Evolutionary conservation across 2,797 vertebrate species (phyloP).

Genomic region (Discoglossus pictus): DNA sequence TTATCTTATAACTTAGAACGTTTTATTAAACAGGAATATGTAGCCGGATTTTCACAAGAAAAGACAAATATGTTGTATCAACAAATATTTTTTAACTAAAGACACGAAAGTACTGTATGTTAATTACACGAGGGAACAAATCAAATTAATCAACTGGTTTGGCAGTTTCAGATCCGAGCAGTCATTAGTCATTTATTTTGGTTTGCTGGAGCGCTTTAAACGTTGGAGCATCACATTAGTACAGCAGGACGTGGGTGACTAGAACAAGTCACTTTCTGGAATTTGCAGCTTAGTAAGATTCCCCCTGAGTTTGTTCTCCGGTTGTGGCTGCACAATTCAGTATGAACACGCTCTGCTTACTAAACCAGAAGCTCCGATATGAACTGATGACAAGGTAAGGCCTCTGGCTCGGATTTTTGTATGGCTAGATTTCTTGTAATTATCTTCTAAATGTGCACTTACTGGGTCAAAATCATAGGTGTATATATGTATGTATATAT

Average conservation of each 20-base stretch:
- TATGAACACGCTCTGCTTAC: conserved; percentile 51
- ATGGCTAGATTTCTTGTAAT: no score
- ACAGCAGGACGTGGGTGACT: conserved; percentile 66
- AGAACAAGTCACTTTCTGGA: conserved; percentile 56
- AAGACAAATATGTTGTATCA: conserved; percentile 47
- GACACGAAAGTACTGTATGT: conserved; percentile 42
- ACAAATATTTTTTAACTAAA: conserved; percentile 44
- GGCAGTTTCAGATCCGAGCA: conserved; percentile 62
- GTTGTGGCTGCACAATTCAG: conserved; percentile 42
- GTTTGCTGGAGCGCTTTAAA: conserved; percentile 73
- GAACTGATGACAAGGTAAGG: conserved; percentile 66
- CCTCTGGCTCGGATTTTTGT: no score
- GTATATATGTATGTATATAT: no score
- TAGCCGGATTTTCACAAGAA: conserved; percentile 49
- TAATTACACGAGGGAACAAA: conserved; percentile 45
- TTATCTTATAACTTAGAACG: conserved; percentile 8
- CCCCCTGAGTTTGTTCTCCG: conserved; percentile 52
- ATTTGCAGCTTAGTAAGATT: conserved; percentile 57
- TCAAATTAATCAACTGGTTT: conserved; percentile 61
- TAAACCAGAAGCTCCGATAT: conserved; percentile 59
- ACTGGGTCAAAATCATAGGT: no score
- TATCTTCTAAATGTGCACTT: no score
- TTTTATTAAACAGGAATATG: conserved; percentile 26
- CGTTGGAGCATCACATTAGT: conserved; percentile 57
- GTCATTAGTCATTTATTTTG: conserved; percentile 69